Evolutionary conservation across 2,113 vertebrate species (phyloP).

Genomic region (Fukomys damarensis): DNA sequence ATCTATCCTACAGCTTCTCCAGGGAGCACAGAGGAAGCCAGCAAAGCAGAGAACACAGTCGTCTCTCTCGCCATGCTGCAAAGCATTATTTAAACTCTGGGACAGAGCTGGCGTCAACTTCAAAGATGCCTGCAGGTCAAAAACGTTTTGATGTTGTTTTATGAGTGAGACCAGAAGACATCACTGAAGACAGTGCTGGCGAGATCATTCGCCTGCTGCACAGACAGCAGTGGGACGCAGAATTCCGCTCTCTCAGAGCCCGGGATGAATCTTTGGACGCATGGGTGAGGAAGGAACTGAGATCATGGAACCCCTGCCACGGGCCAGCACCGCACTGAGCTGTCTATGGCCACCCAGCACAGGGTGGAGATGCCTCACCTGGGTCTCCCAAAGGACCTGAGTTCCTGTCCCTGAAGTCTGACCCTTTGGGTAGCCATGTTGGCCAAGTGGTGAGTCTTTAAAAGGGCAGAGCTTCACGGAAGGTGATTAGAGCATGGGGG

Average conservation of each 20-base stretch:
- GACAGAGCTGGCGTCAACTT: neutral
- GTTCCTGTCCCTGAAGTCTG: neutral
- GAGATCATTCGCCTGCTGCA: neutral
- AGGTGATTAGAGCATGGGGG: neutral
- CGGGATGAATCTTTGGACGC: neutral
- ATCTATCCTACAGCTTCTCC: neutral
- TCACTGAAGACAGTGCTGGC: neutral
- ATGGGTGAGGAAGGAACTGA: neutral
- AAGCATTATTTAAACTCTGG: slow-evolving; percentile 25
- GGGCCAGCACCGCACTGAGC: neutral
- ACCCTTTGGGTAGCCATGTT: neutral
- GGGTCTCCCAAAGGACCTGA: neutral
- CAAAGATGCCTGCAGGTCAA: slow-evolving; percentile 54
- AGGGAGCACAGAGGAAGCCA: neutral
- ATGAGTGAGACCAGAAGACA: slow-evolving; percentile 23
- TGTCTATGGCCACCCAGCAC: too few species aligned
- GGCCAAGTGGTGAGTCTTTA: neutral
- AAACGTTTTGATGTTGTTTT: slow-evolving; percentile 51
- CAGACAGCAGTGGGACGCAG: neutral
- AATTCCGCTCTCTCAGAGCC: neutral
- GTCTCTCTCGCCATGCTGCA: neutral
- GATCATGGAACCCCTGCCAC: neutral
- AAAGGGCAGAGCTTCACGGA: neutral
- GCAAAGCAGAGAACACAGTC: neutral
- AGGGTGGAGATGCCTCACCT: too few species aligned